phyloP scores from a whole-genome alignment of 2,888 invertebrate species.

The Muscina levida region DNA sequence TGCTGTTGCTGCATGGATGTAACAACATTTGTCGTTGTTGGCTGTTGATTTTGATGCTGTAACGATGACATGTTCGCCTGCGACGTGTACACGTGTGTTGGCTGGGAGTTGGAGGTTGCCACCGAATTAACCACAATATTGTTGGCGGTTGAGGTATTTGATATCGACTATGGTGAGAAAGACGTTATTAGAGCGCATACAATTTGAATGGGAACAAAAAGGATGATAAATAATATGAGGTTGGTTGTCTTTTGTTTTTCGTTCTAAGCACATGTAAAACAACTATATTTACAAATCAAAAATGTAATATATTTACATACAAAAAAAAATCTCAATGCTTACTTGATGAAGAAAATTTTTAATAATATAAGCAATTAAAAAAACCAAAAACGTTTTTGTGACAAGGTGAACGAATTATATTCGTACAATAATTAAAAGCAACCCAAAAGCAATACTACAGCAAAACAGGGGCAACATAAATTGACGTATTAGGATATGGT shows the following conservation, averaged over 20 bases:
- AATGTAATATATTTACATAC: constrained; percentile 43
- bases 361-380: too few species aligned
- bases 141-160: constrained; percentile 69
- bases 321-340: constrained; percentile 46
- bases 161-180: constrained; percentile 54
- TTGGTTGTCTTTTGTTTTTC: not conserved
- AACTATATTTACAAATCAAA: constrained; percentile 44
- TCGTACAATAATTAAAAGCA: constrained; percentile 57
- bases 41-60: constrained; percentile 68
- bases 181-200: constrained; percentile 31
- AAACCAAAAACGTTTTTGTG: too few species aligned
- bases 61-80: constrained; percentile 72
- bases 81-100: constrained; percentile 74
- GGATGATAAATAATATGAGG: not conserved
- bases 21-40: constrained; percentile 71
- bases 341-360: constrained; percentile 42
- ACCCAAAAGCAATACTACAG: constrained; percentile 63
- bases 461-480: constrained; percentile 31
- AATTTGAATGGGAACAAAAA: not conserved
- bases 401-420: too few species aligned
- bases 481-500: too few species aligned
- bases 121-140: constrained; percentile 80
- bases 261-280: constrained; percentile 63
- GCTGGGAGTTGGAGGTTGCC: constrained; percentile 75
- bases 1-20: constrained; percentile 71